Percentiles rank a stretch among this genome's conserved stretches.
These are phyloP conservation scores for Aproaerema taeniolella DNA, from an alignment of 2,888 invertebrate genomes.

Conservation along the genomic window DNA sequence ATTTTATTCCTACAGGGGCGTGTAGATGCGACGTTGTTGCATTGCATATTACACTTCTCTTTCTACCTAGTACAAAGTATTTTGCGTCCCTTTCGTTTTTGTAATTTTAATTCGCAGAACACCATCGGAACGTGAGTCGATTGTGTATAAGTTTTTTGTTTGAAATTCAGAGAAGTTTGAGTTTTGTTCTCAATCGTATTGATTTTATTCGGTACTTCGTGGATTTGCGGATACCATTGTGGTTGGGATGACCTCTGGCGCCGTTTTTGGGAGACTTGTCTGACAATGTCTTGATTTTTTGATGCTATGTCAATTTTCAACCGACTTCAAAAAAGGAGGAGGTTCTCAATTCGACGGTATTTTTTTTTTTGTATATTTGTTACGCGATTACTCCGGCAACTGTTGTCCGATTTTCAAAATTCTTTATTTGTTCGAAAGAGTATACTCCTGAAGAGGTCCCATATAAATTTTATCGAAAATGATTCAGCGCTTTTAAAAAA, in stretches of 20 bases:
- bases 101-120: slow-evolving; percentile 76
- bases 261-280: too few species aligned
- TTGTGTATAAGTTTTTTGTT: slow-evolving; percentile 68
- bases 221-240: not conserved
- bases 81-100: slow-evolving; percentile 63
- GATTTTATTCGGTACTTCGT: slow-evolving; percentile 7
- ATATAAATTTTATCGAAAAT: too few species aligned
- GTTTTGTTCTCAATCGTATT: slow-evolving; percentile 51
- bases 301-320: too few species aligned
- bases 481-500: too few species aligned
- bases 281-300: too few species aligned
- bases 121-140: slow-evolving; percentile 71
- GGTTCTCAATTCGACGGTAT: too few species aligned
- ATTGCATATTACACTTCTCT: slow-evolving; percentile 77
- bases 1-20: slow-evolving; percentile 76
- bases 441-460: too few species aligned
- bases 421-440: too few species aligned
- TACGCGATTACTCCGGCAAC: too few species aligned
- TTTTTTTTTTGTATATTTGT: too few species aligned
- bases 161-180: slow-evolving; percentile 58
- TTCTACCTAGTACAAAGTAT: slow-evolving; percentile 47
- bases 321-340: too few species aligned
- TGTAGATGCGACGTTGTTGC: slow-evolving; percentile 74
- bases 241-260: not conserved
- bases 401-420: too few species aligned